These are phyloP conservation scores for Eurypyga helias DNA, from an alignment of 2,113 vertebrate species.

Conservation along the genomic window DNA sequence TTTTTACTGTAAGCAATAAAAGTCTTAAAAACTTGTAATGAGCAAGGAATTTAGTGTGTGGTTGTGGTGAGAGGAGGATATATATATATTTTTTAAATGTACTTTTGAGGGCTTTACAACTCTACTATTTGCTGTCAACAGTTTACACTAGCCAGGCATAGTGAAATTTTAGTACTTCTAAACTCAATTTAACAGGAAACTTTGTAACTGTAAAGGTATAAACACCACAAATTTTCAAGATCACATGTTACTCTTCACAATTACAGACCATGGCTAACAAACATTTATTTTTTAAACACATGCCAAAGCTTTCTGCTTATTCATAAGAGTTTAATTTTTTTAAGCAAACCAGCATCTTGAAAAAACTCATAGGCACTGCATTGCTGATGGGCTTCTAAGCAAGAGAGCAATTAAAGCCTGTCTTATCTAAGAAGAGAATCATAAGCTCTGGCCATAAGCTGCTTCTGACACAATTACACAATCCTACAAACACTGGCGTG, in stretches of 20 bases:
- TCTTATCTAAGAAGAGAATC: not conserved
- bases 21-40: not conserved
- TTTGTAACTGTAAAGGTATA: not conserved
- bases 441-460: not conserved
- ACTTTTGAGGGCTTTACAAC: not conserved
- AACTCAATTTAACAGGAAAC: not conserved
- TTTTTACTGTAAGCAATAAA: no score
- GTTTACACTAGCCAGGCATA: not conserved
- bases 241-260: not conserved
- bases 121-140: not conserved
- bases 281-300: not conserved
- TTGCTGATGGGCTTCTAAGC: constrained; percentile 17
- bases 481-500: not conserved
- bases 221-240: not conserved
- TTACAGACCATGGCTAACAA: not conserved
- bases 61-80: not conserved
- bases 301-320: constrained; percentile 4
- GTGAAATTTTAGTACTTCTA: not conserved
- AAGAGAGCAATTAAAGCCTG: not conserved
- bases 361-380: constrained; percentile 31
- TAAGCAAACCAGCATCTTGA: constrained; percentile 12
- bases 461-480: not conserved
- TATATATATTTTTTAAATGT: not conserved
- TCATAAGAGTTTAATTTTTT: not conserved
- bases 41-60: not conserved